These are phyloP conservation scores for Coranthus polyacanthus DNA, from an alignment of 2,797 vertebrate species.

Conservation along the genomic window DNA sequence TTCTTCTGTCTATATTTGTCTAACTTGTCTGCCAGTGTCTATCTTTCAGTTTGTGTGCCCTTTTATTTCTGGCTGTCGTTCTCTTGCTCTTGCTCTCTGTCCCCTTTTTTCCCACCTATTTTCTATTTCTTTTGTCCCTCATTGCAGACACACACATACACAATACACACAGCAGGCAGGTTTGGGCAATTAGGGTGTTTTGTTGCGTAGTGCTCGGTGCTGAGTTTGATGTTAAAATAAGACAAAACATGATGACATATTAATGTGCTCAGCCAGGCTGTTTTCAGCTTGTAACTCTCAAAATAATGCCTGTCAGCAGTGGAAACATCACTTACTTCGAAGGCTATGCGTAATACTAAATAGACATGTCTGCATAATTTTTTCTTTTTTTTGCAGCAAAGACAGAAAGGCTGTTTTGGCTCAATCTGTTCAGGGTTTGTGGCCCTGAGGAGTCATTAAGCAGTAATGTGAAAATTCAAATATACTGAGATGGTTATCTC, in stretches of 20 bases:
- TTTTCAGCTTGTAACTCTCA: constrained; percentile 39
- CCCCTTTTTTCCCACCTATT: constrained; percentile 3
- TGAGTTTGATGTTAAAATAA: constrained; percentile 30
- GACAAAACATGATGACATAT: constrained; percentile 21
- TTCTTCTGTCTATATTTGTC: constrained; percentile 38
- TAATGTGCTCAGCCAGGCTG: constrained; percentile 30
- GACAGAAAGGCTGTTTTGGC: constrained; percentile 23
- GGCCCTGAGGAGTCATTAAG: constrained; percentile 48
- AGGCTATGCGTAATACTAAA: constrained; percentile 25
- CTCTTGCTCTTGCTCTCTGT: constrained; percentile 12
- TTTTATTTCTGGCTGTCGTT: constrained; percentile 16
- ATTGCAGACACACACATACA: background rate
- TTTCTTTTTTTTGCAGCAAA: constrained; percentile 35
- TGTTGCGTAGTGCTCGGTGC: constrained; percentile 30
- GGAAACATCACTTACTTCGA: constrained; percentile 13
- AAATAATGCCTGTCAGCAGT: constrained; percentile 28
- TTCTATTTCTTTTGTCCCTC: constrained; percentile 17
- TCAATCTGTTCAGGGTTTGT: constrained; percentile 21
- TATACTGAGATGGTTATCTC: constrained; percentile 29
- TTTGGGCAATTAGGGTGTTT: constrained; percentile 43
- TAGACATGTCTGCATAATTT: constrained; percentile 34
- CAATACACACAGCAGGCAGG: constrained; percentile 18
- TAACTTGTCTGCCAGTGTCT: constrained; percentile 6
- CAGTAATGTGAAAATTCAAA: constrained; percentile 34
- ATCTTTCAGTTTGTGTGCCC: constrained; percentile 14